phyloP scores from a whole-genome alignment of 2,113 vertebrate genomes.

The Lonchura striata region DNA sequence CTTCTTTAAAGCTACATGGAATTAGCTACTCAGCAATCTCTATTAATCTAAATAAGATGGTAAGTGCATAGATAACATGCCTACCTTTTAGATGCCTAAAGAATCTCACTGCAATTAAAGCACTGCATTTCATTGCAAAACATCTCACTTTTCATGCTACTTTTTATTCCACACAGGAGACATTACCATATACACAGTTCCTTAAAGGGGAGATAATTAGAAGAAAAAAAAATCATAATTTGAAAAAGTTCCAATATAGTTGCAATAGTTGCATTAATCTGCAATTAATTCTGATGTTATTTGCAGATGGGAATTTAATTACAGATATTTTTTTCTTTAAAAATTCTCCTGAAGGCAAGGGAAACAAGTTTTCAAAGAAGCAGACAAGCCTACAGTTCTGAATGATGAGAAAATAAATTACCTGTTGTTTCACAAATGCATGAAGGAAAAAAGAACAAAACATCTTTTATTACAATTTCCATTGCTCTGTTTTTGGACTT shows the following conservation, averaged over 20 bases:
- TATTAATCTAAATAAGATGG: not conserved
- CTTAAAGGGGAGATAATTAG: not conserved
- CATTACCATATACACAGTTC: not conserved
- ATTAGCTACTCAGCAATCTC: not conserved
- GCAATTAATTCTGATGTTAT: not conserved
- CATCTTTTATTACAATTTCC: conserved; percentile 17
- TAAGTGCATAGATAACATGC: not conserved
- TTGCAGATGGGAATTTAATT: not conserved
- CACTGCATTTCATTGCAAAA: not conserved
- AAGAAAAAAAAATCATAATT: not conserved
- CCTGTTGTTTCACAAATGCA: not conserved
- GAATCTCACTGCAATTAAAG: not conserved
- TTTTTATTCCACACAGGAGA: not conserved
- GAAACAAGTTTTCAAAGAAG: not conserved
- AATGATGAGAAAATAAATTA: not conserved
- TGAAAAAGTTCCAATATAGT: not conserved
- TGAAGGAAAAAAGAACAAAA: not conserved
- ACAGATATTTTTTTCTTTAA: not conserved
- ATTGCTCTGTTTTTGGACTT: not conserved
- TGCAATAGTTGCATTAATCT: not conserved
- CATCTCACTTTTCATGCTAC: not conserved
- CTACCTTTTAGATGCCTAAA: not conserved
- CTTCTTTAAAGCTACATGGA: not conserved
- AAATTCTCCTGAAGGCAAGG: not conserved
- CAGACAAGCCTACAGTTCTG: not conserved